Evolutionary conservation across 2,797 vertebrate genomes (phyloP).

Genomic region (Syngnathus rostellatus): DNA sequence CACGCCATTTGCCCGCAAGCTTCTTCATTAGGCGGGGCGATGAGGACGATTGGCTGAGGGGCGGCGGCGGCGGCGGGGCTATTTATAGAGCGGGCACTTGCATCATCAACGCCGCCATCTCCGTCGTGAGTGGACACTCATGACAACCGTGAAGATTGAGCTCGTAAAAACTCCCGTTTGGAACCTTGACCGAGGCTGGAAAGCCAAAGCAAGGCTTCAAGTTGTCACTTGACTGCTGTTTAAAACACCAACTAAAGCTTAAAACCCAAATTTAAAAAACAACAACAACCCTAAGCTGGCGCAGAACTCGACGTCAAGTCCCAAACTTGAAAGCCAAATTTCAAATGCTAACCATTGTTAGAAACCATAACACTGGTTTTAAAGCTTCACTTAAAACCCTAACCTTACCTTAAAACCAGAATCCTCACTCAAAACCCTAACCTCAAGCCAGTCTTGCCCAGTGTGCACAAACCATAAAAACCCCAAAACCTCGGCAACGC

Average conservation of each 20-base stretch:
- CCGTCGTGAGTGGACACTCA: conserved; percentile 19
- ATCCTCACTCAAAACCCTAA: neutral
- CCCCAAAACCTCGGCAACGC: neutral
- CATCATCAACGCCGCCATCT: conserved; percentile 40
- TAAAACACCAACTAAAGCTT: no score
- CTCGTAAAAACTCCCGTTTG: no score
- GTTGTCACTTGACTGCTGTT: no score
- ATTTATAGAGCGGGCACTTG: conserved; percentile 45
- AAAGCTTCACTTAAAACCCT: neutral
- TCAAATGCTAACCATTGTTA: neutral
- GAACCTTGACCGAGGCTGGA: no score
- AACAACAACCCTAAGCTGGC: no score
- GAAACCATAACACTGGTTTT: neutral
- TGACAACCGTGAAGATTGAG: no score
- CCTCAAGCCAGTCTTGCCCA: no score
- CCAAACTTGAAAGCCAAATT: neutral
- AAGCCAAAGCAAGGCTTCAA: no score
- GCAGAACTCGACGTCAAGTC: no score
- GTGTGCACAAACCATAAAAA: neutral
- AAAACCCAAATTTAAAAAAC: no score
- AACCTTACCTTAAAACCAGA: neutral
- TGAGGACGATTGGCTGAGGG: conserved; percentile 11
- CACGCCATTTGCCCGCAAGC: neutral
- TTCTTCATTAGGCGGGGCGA: conserved; percentile 1
- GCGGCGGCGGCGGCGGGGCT: conserved; percentile 41